Conservation (phyloP, 1,140 invertebrate species). For the Drosophila truncata region DNA sequence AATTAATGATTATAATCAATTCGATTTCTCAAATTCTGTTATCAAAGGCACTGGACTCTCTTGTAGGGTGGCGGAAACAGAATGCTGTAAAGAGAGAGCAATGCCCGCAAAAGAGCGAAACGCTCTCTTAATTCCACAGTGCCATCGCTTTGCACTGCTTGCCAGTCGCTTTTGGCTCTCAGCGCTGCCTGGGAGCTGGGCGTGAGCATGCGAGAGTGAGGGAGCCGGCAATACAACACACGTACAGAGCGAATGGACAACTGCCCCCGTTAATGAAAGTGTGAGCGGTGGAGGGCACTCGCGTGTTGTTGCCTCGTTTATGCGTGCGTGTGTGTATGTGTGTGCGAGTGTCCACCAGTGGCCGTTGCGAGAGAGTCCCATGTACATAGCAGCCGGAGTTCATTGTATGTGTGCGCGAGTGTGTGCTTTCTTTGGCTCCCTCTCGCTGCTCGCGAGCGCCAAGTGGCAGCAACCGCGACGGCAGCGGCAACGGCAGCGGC, state of each 20-base stretch:
- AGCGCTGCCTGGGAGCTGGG: slow-evolving; percentile 30
- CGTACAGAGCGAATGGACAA: slow-evolving; percentile 70
- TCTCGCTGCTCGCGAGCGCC: slow-evolving; percentile 38
- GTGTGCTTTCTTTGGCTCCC: slow-evolving; percentile 54
- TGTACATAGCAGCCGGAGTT: slow-evolving; percentile 26
- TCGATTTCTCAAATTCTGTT: not conserved
- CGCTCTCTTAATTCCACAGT: slow-evolving; percentile 8
- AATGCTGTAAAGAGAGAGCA: not conserved
- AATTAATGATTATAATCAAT: no score
- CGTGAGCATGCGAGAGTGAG: slow-evolving; percentile 50
- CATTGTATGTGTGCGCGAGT: slow-evolving; percentile 27
- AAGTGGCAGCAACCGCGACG: slow-evolving; percentile 30
- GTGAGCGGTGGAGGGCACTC: slow-evolving; percentile 2
- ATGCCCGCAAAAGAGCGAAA: not conserved
- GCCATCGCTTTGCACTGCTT: slow-evolving; percentile 19
- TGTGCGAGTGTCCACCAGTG: slow-evolving; percentile 57
- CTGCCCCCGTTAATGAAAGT: slow-evolving; percentile 35
- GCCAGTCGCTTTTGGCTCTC: slow-evolving; percentile 1
- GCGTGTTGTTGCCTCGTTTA: not conserved
- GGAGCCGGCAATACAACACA: slow-evolving; percentile 69
- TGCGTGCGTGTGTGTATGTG: slow-evolving; percentile 25
- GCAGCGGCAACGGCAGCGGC: slow-evolving; percentile 18
- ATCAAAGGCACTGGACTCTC: not conserved
- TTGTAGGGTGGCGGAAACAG: slow-evolving; percentile 8
- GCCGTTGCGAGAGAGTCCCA: slow-evolving; percentile 47